Evolutionary conservation across 1,140 invertebrate species (phyloP), one percentile per base, ranked within the genome.

Genomic region (Hirudo medicinalis): DNA sequence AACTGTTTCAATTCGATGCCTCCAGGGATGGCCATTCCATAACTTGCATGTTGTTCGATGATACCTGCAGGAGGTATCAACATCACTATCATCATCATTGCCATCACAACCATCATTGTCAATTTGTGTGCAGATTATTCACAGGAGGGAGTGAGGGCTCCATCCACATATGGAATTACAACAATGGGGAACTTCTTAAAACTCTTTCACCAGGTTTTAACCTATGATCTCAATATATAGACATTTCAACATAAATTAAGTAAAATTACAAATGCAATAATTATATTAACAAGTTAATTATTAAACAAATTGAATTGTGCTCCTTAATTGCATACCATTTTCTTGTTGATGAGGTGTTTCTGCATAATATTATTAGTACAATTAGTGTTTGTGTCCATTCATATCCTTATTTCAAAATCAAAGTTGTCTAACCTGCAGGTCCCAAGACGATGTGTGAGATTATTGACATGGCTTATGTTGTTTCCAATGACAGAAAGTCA

Each of bases 121-220:
- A 49, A 53, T 17, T 22, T 19, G 32, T 25, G 69, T 76, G 19
- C 70, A 80, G 82, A 67, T 75, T 82, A 53, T 78, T 82, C n/a
- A 82, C 81, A 32, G 81, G 80, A 55, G 79, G 80, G 11, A 73
- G 80, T 72, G 81, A 82, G 77, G 82, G 82, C n/a, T 74, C 75
- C 19, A 73, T 82, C 19, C 77, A 76, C 72, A 78, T 82, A 36
- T 83, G 82, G 82, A 83, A 83, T 74, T 82, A 81, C 71, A 82
- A 82, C 73, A 83, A 82, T 76, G 82, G 82, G 5, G 80, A 82
- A 70, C 82, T 81, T 75, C 76, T 83, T 17, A 75, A 76, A 57
- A 76, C 78, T 22, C 57, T 63, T 22, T 25, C 57, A 63, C 57
- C 57, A 25, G 57, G 57, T 63, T 15, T 70, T n/a, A 32, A 22